Evolutionary conservation across 2,888 invertebrate genomes (phyloP).

Genomic region (Nesidiocoris tenuis): DNA sequence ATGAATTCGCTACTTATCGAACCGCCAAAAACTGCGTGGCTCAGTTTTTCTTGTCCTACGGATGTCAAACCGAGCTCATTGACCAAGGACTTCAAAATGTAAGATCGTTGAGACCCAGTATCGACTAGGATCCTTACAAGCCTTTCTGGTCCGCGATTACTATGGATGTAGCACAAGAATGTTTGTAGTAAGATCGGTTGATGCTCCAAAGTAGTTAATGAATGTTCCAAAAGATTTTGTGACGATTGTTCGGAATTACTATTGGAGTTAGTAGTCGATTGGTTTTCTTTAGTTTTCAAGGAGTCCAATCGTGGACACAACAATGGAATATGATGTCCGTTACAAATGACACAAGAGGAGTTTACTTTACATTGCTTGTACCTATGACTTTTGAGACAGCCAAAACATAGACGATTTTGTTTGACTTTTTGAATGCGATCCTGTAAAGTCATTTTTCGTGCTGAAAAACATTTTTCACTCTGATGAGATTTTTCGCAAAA

Average conservation of each 20-base stretch:
- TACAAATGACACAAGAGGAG: background rate
- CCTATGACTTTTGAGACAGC: constrained; percentile 3
- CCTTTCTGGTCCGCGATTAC: background rate
- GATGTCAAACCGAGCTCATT: background rate
- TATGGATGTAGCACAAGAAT: constrained; percentile 6
- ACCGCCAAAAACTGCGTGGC: constrained; percentile 18
- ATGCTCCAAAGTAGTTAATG: background rate
- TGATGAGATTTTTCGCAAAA: constrained; percentile 12
- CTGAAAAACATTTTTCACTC: constrained; percentile 9
- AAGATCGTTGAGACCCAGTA: constrained; percentile 24
- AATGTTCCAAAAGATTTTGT: background rate
- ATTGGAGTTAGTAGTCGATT: background rate
- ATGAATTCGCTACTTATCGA: background rate
- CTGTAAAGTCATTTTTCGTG: background rate
- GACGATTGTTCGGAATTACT: background rate
- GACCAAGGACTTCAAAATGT: background rate
- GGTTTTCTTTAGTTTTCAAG: background rate
- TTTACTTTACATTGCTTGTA: constrained; percentile 1
- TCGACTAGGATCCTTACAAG: constrained; percentile 13
- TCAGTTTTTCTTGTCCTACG: constrained; percentile 1
- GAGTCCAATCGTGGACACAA: constrained; percentile 1
- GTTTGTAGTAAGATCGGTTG: constrained; percentile 5
- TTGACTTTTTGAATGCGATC: constrained; percentile 8
- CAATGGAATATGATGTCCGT: constrained; percentile 4
- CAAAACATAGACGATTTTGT: constrained; percentile 5